Conservation (phyloP, 2,888 invertebrate genomes). For the Drosophila robusta region DNA sequence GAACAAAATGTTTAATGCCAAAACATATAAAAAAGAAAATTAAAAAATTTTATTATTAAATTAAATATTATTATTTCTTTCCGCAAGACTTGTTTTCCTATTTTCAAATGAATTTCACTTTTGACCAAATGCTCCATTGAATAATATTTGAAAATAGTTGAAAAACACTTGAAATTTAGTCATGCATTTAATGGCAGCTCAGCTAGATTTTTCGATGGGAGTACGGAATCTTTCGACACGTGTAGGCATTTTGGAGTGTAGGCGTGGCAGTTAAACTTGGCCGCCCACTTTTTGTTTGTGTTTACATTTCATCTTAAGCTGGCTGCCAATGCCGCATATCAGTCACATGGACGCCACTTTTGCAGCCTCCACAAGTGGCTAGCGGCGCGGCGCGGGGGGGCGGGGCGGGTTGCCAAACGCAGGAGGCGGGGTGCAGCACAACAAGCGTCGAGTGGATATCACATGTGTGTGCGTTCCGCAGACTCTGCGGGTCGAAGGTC, state of each 20-base stretch:
- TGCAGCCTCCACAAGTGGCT: slow-evolving; percentile 35
- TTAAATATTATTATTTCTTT: too few species aligned
- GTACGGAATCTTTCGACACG: too few species aligned
- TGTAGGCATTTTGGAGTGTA: background rate
- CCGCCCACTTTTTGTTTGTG: slow-evolving; percentile 42
- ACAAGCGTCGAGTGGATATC: slow-evolving; percentile 73
- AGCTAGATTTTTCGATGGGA: too few species aligned
- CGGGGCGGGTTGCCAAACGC: background rate
- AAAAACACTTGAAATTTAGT: too few species aligned
- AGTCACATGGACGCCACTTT: slow-evolving; percentile 74
- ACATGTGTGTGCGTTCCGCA: slow-evolving; percentile 1
- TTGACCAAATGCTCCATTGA: too few species aligned
- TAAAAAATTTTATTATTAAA: too few species aligned
- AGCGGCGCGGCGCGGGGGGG: background rate
- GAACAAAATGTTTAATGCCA: too few species aligned
- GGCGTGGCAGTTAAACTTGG: slow-evolving; percentile 11
- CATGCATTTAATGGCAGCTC: too few species aligned
- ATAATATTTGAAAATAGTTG: too few species aligned
- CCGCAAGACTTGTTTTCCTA: too few species aligned
- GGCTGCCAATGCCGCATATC: slow-evolving; percentile 68
- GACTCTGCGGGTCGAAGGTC: background rate
- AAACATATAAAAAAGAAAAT: too few species aligned
- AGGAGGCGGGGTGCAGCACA: slow-evolving; percentile 25
- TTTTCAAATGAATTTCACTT: too few species aligned
- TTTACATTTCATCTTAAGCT: slow-evolving; percentile 77